These are phyloP conservation scores for Brienomyrus brachyistius DNA, from an alignment of 2,113 vertebrate species.

Conservation along the genomic window DNA sequence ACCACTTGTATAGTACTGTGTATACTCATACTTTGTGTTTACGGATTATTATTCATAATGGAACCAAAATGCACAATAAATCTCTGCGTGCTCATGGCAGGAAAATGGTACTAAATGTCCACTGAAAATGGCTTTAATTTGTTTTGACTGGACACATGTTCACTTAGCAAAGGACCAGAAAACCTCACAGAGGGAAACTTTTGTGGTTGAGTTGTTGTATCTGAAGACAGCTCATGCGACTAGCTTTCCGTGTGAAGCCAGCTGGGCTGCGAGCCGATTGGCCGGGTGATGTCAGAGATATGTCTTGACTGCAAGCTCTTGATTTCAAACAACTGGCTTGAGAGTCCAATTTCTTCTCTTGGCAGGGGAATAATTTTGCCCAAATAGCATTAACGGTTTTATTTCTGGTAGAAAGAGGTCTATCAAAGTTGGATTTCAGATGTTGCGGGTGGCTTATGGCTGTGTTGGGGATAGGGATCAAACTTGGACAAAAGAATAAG, in stretches of 20 bases:
- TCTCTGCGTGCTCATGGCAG: neutral
- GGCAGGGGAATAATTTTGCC: neutral
- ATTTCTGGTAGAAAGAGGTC: neutral
- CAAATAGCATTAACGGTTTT: slow-evolving; percentile 4
- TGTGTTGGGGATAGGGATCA: neutral
- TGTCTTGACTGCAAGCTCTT: neutral
- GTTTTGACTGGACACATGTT: slow-evolving; percentile 8
- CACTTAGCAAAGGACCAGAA: neutral
- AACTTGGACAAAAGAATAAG: neutral
- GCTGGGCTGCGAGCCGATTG: neutral
- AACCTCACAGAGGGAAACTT: neutral
- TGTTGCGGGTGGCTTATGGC: neutral
- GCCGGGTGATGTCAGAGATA: neutral
- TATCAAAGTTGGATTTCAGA: neutral
- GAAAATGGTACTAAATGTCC: neutral
- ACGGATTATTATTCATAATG: neutral
- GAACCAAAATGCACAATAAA: neutral
- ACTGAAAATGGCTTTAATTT: slow-evolving; percentile 1
- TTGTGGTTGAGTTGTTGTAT: neutral
- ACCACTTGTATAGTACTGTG: neutral
- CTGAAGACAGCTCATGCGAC: neutral
- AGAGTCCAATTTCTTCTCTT: slow-evolving; percentile 3
- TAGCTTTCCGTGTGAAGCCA: neutral
- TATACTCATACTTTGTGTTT: slow-evolving; percentile 8
- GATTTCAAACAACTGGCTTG: neutral